Base-by-base conservation (phyloP, 2,797 vertebrate species). In the Brachyrhaphis roseni region DNA sequence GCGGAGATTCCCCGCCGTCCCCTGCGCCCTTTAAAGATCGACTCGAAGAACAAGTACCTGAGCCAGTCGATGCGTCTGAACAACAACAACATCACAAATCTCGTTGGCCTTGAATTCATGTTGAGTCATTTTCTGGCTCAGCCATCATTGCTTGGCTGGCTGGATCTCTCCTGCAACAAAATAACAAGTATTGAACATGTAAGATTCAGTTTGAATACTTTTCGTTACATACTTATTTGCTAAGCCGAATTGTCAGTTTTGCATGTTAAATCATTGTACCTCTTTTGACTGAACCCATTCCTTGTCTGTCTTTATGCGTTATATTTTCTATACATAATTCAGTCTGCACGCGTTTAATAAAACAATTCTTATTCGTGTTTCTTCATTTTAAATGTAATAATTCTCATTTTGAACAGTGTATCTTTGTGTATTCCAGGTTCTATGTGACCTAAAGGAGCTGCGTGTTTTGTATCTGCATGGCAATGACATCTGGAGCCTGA, bases 131-230 rank as follows among this genome's bases (percentile, higher is more conserved):
- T 96, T 45, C 83, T 97, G 78, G 90, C 90, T 10, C 75, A 95
- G 1, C 96, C 97, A 0, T 81, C 70, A 0, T 92, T 82, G 26
- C 91, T 97, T 31, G 93, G 94, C 74, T 97, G 97, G 97, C 91
- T 97, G 0, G 96, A 97, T 88, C 89, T 97, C 62, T 97, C 97
- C 86, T 97, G 96, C 87, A 98, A 97, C 34, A 83, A 94, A 85
- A 87, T 97, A 78, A 43, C 84, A 64, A 71, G 3, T 84, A 95
- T 96, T 11, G 93, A 96, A 47, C 81, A 91, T 59, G 97, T 97
- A 86, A 86, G 94, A 86, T 64, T 70, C 7, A 28, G n/a, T 43
- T 43, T 57, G 18, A 26, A 15, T 18, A 2, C 2, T 26, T 51
- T 53, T 12, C 31, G 36, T 39, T 23, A 41, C 26, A 4, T 68